Conservation (phyloP, 2,888 invertebrate genomes). For the Pseudococcus viburni region DNA sequence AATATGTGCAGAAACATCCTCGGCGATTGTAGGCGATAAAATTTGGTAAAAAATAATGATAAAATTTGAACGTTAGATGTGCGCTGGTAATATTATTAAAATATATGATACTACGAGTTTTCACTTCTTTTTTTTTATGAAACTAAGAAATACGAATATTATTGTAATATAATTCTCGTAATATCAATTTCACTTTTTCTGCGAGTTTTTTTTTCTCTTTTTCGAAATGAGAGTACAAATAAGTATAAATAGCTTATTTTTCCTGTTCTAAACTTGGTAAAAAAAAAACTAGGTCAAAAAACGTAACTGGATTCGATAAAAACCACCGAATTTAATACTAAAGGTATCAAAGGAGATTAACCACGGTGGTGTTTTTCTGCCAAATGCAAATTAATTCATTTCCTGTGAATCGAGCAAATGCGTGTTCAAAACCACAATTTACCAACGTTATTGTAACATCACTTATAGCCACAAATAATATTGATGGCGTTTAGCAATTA, state of each 20-base stretch:
- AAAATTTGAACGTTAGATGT: background rate
- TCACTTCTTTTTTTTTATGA: background rate
- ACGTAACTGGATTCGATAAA: background rate
- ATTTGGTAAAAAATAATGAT: background rate
- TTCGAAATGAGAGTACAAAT: background rate
- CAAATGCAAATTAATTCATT: constrained; percentile 10
- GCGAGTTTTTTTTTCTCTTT: background rate
- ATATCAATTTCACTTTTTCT: background rate
- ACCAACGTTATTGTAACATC: background rate
- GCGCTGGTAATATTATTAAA: background rate
- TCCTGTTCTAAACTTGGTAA: background rate
- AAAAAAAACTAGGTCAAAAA: background rate
- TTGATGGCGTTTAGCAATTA: background rate
- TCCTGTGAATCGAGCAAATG: background rate
- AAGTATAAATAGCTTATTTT: background rate
- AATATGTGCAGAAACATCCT: background rate
- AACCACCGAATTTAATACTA: background rate
- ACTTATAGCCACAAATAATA: background rate
- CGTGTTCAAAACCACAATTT: background rate
- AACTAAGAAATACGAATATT: background rate
- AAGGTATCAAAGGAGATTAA: background rate
- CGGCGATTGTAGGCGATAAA: background rate
- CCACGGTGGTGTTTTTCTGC: background rate
- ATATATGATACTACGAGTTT: background rate
- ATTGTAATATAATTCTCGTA: background rate